These are phyloP conservation scores for Porites australiensis DNA, from an alignment of 64 coral and sea anemone genomes.

Conservation along the genomic window DNA sequence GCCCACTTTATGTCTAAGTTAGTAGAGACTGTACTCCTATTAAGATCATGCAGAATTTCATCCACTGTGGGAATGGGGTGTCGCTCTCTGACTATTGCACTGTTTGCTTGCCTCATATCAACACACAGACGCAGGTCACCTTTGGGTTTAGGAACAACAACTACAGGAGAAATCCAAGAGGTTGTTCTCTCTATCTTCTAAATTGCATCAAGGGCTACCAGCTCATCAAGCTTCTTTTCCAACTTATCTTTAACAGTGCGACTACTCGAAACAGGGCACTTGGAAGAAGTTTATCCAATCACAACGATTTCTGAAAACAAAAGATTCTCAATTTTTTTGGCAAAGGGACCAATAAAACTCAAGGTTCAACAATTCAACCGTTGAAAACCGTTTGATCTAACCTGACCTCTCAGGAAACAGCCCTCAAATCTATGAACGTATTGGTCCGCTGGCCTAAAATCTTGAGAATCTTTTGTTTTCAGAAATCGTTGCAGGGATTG, in stretches of 20 bases:
- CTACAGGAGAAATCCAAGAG: conserved; percentile 44
- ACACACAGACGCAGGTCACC: conserved; percentile 12
- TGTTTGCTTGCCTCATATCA: conserved; percentile 63
- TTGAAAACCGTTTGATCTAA: too few species aligned
- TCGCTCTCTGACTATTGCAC: conserved; percentile 39
- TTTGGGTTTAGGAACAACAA: conserved; percentile 43
- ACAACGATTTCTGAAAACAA: too few species aligned
- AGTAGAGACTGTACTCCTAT: conserved; percentile 33
- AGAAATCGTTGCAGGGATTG: too few species aligned
- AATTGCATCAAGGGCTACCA: not conserved
- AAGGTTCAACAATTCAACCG: too few species aligned
- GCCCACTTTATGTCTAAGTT: conserved; percentile 43
- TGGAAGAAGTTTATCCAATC: too few species aligned
- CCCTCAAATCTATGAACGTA: too few species aligned
- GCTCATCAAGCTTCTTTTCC: conserved; percentile 8
- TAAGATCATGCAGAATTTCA: conserved; percentile 38
- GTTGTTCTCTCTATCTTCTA: not conserved
- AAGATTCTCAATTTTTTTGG: too few species aligned
- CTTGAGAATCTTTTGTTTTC: too few species aligned
- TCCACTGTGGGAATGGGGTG: conserved; percentile 60
- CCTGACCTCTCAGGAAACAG: too few species aligned
- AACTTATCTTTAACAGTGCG: not conserved
- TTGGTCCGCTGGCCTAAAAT: too few species aligned
- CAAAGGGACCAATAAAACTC: too few species aligned
- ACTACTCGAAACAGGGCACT: too few species aligned